Evolutionary conservation across 2,113 vertebrate species (phyloP), one percentile per base, ranked within the genome.

Genomic region (Saguinus imperator): DNA sequence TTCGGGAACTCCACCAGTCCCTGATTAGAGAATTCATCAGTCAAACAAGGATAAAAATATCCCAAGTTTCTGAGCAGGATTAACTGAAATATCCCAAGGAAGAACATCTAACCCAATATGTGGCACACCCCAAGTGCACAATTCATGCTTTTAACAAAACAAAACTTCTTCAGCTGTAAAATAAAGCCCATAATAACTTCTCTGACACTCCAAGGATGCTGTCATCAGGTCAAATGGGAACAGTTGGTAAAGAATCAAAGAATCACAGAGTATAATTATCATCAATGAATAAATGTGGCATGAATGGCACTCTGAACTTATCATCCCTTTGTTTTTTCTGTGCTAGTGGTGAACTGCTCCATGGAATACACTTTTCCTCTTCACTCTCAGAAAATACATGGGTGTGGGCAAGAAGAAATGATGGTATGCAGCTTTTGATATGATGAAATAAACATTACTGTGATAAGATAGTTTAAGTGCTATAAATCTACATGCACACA

Each of bases 181-280:
- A 50, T 82, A 85, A 93, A 90, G 64, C 55, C 35, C 40, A 43
- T 45, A 61, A 57, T 79, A 94, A 81, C 52, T 89, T 5, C 40
- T 50, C 37, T 89, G 37, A 64, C 64, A 80, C 37, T 57, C 29
- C 37, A 93, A 95, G 58, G 25, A n/a, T 77, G 14, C n/a, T 84
- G 68, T 50, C 73, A 55, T 73, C 52, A 89, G n/a, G 93, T 48
- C 86, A 96, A 70, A 76, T 77, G 57, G 40, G 55, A 80, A 79
- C 87, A 50, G 4, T 45, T 64, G 64, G 43, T 68, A 89, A 77
- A 97, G 58, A 93, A 72, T 17, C 37, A 89, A 77, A 97, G 58
- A 93, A 72, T 17, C 37, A 72, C 50, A 93, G 21, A 21, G 25
- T 85, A 72, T 77, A 81, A 75, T 45, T 85, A 66, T 79, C 37